Conservation (phyloP, 2,888 invertebrate genomes). For the Eustalomyia histrio region DNA sequence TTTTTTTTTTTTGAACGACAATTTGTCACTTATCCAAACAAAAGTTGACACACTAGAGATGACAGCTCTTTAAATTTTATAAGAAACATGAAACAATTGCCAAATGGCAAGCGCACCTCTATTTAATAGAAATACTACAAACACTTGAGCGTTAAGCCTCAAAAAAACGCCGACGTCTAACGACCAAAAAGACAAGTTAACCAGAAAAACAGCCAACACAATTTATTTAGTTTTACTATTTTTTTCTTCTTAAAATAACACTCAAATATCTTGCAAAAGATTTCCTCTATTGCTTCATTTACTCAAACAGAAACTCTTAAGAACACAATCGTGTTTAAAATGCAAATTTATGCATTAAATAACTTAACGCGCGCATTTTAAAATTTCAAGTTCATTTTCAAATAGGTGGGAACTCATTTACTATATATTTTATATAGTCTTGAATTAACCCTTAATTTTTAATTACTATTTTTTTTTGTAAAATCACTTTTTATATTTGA, state of each 20-base stretch:
- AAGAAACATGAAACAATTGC: slow-evolving; percentile 36
- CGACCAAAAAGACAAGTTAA: slow-evolving; percentile 23
- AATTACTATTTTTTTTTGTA: neutral
- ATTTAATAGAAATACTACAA: slow-evolving; percentile 34
- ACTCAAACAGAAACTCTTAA: slow-evolving; percentile 29
- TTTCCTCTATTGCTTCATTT: slow-evolving; percentile 55
- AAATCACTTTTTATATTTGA: neutral
- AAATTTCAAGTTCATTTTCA: slow-evolving; percentile 57
- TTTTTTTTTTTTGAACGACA: slow-evolving; percentile 39
- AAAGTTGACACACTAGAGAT: slow-evolving; percentile 44
- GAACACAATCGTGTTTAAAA: slow-evolving; percentile 40
- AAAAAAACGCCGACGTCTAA: slow-evolving; percentile 28
- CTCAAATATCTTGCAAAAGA: slow-evolving; percentile 42
- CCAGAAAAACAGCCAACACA: slow-evolving; percentile 46
- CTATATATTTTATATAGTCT: slow-evolving; percentile 8
- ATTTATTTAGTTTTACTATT: slow-evolving; percentile 2
- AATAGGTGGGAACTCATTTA: slow-evolving; percentile 6
- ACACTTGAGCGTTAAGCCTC: slow-evolving; percentile 48
- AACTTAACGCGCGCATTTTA: slow-evolving; percentile 42
- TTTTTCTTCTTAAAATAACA: slow-evolving; percentile 16
- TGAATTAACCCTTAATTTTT: slow-evolving; percentile 41
- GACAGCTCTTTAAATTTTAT: slow-evolving; percentile 25
- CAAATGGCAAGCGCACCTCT: slow-evolving; percentile 58
- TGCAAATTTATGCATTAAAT: slow-evolving; percentile 42
- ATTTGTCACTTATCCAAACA: slow-evolving; percentile 55